These are phyloP conservation scores for Neodiprion pinetum DNA, from an alignment of 1,140 invertebrate species.

Conservation along the genomic window DNA sequence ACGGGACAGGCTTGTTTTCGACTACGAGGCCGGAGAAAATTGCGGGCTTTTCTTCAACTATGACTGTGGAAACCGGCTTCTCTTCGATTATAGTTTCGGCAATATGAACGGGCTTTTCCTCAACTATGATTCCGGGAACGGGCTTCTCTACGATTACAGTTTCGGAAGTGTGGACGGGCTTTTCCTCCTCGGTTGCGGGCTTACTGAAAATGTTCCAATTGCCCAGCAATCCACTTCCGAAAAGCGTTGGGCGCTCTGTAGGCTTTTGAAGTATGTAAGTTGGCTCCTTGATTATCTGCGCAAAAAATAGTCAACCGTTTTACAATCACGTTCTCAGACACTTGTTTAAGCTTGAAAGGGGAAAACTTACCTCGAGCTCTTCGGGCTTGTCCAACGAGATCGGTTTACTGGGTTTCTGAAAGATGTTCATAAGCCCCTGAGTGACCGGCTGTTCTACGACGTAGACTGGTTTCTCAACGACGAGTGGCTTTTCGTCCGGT, in stretches of 20 bases:
- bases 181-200: not conserved
- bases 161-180: no score
- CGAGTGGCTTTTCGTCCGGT: conserved; percentile 13
- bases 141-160: not conserved
- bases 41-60: not conserved
- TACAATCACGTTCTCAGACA: not conserved
- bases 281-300: conserved; percentile 23
- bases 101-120: not conserved
- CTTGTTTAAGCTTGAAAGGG: not conserved
- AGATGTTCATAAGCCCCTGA: conserved; percentile 13
- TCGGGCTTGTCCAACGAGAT: not conserved
- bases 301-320: not conserved
- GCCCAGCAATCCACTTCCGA: conserved; percentile 8
- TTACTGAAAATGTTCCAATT: conserved; percentile 19
- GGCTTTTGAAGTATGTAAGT: conserved; percentile 21
- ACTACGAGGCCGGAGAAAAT: not conserved
- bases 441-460: conserved; percentile 18
- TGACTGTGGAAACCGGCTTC: not conserved
- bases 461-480: conserved; percentile 23
- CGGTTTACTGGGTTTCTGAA: conserved; percentile 4
- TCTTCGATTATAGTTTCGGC: not conserved
- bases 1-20: not conserved
- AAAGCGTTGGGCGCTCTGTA: not conserved
- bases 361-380: conserved; percentile 19
- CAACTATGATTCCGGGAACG: not conserved